These are phyloP conservation scores for Drosophila melanica DNA, from an alignment of 1,140 invertebrate genomes.

Conservation along the genomic window DNA sequence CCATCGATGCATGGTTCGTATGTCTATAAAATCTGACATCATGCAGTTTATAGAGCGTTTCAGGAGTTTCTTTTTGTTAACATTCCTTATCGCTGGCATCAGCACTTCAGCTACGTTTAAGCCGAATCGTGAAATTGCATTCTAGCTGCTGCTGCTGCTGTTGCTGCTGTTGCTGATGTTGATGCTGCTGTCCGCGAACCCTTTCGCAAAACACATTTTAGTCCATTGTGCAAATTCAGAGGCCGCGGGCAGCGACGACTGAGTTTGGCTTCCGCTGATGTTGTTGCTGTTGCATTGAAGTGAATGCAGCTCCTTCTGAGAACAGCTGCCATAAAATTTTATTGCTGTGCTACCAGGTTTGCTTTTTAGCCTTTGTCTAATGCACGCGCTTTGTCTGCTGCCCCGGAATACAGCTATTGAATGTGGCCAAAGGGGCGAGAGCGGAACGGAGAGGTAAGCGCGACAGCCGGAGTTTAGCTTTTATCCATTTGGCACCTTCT, in stretches of 20 bases:
- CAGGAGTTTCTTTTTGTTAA: constrained; percentile 19
- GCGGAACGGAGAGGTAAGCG: neutral
- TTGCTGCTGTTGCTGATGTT: neutral
- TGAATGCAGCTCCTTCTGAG: constrained; percentile 52
- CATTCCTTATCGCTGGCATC: constrained; percentile 57
- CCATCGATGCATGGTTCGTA: constrained; percentile 1
- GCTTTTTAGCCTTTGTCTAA: constrained; percentile 66
- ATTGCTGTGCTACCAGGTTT: constrained; percentile 72
- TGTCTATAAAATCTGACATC: constrained; percentile 17
- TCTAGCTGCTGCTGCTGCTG: constrained; percentile 18
- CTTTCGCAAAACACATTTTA: constrained; percentile 26
- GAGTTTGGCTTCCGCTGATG: constrained; percentile 8
- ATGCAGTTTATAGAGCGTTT: constrained; percentile 17
- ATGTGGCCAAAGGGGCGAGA: neutral
- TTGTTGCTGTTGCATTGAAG: constrained; percentile 14
- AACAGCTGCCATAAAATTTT: constrained; percentile 72
- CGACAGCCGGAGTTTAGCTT: constrained; percentile 8
- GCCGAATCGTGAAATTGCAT: constrained; percentile 50
- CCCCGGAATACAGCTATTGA: neutral
- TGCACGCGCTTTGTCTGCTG: constrained; percentile 32
- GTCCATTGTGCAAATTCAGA: constrained; percentile 56
- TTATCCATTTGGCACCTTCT: constrained; percentile 56
- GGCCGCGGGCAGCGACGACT: constrained; percentile 38
- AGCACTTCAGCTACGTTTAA: constrained; percentile 42
- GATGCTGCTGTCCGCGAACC: constrained; percentile 5